Evolutionary conservation across 2,888 invertebrate genomes (phyloP), one percentile per base, ranked within the genome.

Genomic region (Barypeithes pellucidus): DNA sequence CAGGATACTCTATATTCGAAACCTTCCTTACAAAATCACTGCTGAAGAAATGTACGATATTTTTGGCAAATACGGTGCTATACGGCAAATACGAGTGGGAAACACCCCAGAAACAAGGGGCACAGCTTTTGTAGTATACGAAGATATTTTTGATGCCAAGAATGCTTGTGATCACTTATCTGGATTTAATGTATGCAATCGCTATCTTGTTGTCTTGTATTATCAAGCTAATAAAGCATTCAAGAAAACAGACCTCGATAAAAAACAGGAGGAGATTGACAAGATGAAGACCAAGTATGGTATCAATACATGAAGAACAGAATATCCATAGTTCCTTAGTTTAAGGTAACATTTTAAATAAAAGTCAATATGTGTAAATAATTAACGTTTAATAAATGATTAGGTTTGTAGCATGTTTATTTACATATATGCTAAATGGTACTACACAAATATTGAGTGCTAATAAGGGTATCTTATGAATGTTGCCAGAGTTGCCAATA

Each of bases 41-140:
- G 97, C 96, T 5, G 99, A 99, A 87, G 99, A 99, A 91, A 99
- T 99, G 99, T 99, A 99, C 85, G 99, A 99, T 87, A 99, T 99
- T 77, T 99, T 99, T 89, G 99, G 99, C 16, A 99, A 99, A 89
- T 99, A 99, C 88, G 99, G 99, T 80, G 99, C 99, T 2, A 99
- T 99, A 78, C 88, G 99, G 80, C 99, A 99, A 88, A 99, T 99
- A 75, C 89, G 99, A 87, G 96, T 98, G 36, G 99, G 99, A 0
- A 99, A 98, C 83, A 99, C 98, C 22, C 95, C 98, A 12, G 99
- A 99, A 87, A 97, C 98, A 0, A 91, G 97, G 85, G 99, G 99
- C 63, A 99, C 99, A 36, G 99, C 99, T 16, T 99, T 99, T 90
- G 98, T 99, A 59, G 97, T 99, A 0, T 99, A 98, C 86, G 99